Evolutionary conservation across 2,888 invertebrate genomes (phyloP), one percentile per base, ranked within the genome.

Genomic region (Gymnosoma rotundatum): DNA sequence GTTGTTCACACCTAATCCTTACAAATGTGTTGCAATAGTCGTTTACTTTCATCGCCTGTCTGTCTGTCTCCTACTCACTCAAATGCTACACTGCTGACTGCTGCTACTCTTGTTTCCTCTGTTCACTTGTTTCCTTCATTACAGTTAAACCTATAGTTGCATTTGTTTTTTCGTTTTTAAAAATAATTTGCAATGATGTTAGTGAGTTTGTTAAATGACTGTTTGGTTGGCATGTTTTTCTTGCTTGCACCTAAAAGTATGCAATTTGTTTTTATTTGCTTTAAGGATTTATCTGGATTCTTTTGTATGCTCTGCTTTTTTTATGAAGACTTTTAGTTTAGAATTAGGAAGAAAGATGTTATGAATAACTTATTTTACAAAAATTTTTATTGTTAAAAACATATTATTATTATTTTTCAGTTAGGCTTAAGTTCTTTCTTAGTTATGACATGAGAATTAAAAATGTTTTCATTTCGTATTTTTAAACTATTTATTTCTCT

Each of bases 1-100:
- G 76, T 84, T 84, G 78, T 84, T 84, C 80, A 81, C 83, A 84
- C 80, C 80, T 84, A 84, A 83, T 83, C 83, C 83, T 70, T 69
- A 81, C 74, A 75, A 81, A 75, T 75, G 81, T 81, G 81, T 75
- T 81, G 81, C 81, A 81, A 81, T 75, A 70, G 69, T 75, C 81
- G 74, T 81, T 81, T 81, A 81, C 63, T 81, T 81, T 81, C 69
- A 75, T 81, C 63, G 67, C 69, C 63, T 80, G 70, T 78, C 78
- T 80, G 70, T 78, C 78, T 63, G 38, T 54, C 64, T 58, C 48
- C 48, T 52, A 48, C 61, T 56, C 54, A 38, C 42, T 60, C 45
- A 32, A 63, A 20, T 61, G 67, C 10, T 50, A 12, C 32, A 32
- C 32, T 32, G 32, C 60, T 60, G 14, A n/a, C 50, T 25, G 36